Conservation (phyloP, 2,888 invertebrate species). For the Clostera curtula region DNA sequence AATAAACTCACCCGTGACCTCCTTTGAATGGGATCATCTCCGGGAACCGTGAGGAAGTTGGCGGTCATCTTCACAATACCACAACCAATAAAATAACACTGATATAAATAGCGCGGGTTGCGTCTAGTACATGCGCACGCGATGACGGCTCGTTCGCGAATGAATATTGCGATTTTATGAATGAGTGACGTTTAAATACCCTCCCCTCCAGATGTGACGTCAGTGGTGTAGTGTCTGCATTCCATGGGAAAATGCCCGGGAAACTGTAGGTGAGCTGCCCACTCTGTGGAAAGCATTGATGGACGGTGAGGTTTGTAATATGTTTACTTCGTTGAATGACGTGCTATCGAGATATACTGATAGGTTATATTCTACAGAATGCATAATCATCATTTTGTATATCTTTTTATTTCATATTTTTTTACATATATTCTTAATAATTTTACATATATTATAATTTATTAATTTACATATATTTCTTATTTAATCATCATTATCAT, state of each 20-base stretch:
- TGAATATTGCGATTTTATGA: constrained; percentile 56
- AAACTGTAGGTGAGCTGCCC: no score
- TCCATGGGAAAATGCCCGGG: constrained; percentile 42
- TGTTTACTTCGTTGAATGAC: no score
- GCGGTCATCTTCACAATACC: constrained; percentile 61
- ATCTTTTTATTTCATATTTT: no score
- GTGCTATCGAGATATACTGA: no score
- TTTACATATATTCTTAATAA: no score
- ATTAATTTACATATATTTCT: no score
- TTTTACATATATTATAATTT: no score
- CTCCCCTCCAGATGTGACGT: constrained; percentile 39
- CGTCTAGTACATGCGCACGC: constrained; percentile 50
- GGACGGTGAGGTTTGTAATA: no score
- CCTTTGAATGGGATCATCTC: constrained; percentile 53
- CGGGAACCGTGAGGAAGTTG: constrained; percentile 65
- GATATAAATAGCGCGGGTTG: constrained; percentile 29
- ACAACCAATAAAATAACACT: constrained; percentile 28
- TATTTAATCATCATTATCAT: no score
- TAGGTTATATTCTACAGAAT: no score
- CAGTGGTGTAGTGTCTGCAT: constrained; percentile 50
- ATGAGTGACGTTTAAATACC: constrained; percentile 69
- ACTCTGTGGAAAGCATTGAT: no score
- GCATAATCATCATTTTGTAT: no score
- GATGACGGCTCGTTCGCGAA: constrained; percentile 41
- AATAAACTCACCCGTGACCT: constrained; percentile 58